Evolutionary conservation across 2,797 vertebrate genomes (phyloP).

Genomic region (Falco naumanni): DNA sequence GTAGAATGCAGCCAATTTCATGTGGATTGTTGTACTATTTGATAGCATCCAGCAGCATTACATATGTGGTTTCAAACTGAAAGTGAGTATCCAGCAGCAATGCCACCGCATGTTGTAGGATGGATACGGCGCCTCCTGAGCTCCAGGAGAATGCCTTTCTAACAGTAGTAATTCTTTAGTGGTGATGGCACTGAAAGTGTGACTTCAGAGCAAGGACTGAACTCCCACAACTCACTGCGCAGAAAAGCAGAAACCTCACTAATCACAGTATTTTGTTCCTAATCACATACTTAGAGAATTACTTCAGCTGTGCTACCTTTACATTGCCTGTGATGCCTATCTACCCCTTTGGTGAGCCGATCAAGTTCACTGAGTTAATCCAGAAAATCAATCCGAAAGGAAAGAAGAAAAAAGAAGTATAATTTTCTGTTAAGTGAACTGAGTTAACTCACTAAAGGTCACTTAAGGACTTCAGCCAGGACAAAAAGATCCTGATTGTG

Average conservation of each 20-base stretch:
- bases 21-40: accelerated
- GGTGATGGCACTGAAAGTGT: neutral
- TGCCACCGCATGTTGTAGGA: accelerated
- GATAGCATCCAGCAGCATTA: neutral
- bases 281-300: neutral
- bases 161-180: neutral
- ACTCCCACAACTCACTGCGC: neutral
- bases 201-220: neutral
- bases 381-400: neutral
- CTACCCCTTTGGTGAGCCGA: neutral
- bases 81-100: neutral
- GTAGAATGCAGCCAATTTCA: neutral
- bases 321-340: neutral
- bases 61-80: neutral
- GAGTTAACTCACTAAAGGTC: neutral
- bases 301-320: neutral
- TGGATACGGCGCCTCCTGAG: neutral
- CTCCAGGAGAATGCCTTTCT: neutral
- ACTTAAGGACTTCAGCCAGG: neutral
- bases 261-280: neutral
- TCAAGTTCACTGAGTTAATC: neutral
- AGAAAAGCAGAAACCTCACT: neutral
- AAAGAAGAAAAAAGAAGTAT: neutral
- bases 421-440: neutral
- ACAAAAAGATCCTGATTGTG: neutral